A percentile compares a stretch with the other conserved stretches of the same genome.
These are phyloP conservation scores for Caloenas nicobarica DNA, from an alignment of 2,113 vertebrate species.

Conservation along the genomic window DNA sequence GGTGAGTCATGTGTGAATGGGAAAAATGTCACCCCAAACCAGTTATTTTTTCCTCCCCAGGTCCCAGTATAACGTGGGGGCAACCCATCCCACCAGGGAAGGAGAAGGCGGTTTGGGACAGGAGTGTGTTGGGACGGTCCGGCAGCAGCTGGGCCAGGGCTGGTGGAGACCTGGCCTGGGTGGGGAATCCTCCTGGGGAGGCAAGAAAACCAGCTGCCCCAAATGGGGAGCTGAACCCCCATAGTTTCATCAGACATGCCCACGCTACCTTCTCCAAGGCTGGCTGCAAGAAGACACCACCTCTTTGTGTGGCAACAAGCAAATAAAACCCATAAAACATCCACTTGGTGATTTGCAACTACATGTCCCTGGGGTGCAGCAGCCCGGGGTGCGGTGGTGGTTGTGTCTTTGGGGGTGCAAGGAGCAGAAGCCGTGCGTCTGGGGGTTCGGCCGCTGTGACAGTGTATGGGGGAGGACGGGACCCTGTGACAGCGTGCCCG, in stretches of 20 bases:
- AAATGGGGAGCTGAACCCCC: not conserved
- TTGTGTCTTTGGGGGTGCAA: too few relatives aligned
- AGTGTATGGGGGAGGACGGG: accelerated
- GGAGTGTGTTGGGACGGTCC: not conserved
- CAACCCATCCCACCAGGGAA: not conserved
- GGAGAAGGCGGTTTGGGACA: not conserved
- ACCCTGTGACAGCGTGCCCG: accelerated
- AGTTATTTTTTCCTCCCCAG: not conserved
- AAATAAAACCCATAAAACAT: not conserved
- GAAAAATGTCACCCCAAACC: not conserved
- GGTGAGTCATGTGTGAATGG: conserved; percentile 19
- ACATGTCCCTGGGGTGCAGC: accelerated
- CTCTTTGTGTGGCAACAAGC: not conserved
- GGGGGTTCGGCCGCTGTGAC: not conserved
- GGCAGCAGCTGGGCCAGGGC: not conserved
- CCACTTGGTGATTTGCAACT: too few relatives aligned
- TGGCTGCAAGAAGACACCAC: not conserved
- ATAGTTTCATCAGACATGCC: accelerated
- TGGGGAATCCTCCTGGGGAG: not conserved
- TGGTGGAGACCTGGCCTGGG: not conserved
- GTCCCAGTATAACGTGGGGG: accelerated
- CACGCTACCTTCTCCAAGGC: accelerated
- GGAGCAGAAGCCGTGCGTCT: not conserved
- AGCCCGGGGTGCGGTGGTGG: not conserved
- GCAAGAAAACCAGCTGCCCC: not conserved